Base-by-base conservation (phyloP, 2,797 vertebrate species). In the Chloroceryle amazona region DNA sequence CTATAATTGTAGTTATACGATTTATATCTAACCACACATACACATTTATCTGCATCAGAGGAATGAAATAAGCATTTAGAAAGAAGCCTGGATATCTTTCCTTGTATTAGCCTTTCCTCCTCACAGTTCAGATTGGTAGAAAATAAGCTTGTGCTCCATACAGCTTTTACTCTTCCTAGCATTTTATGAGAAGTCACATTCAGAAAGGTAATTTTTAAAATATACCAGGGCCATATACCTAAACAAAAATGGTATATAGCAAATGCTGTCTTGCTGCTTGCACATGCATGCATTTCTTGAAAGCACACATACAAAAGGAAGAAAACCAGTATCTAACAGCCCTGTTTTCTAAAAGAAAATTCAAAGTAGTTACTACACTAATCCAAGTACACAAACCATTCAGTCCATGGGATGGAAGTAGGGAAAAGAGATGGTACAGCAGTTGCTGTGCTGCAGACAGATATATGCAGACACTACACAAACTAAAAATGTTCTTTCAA, bases 1-100 rank as follows among this genome's bases (percentile, higher is more conserved):
- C 14, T 20, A 49, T 15, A 49, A 21, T 28, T 26, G 46, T 9
- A 60, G 11, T 22, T 31, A 29, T 0, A 0, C 1, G 3, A 21
- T 54, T 72, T 85, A 20, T 9, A 37, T 35, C n/a, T 26, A 92
- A 70, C 4, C 13, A 52, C 6, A 33, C 1, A 52, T 47, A 47
- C 3, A 20, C 9, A 58, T 31, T 66, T 44, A 58, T 33, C 21
- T 39, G 23, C 21, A 46, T 33, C 49, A 88, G 16, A 74, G 1
- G 29, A 74, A 49, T 17, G 33, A 75, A 93, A 42, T 8, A 72
- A 81, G 75, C 12, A 19, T 25, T 52, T 31, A 35, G 16, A 51
- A 22, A 49, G 13, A 74, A 76, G n/a, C 25, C 35, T 66, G 9
- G 11, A 66, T 4, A 18, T 41, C 9, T 79, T 51, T n/a, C 68